Conservation (phyloP, 2,113 vertebrate species). For the Odontesthes bonariensis region DNA sequence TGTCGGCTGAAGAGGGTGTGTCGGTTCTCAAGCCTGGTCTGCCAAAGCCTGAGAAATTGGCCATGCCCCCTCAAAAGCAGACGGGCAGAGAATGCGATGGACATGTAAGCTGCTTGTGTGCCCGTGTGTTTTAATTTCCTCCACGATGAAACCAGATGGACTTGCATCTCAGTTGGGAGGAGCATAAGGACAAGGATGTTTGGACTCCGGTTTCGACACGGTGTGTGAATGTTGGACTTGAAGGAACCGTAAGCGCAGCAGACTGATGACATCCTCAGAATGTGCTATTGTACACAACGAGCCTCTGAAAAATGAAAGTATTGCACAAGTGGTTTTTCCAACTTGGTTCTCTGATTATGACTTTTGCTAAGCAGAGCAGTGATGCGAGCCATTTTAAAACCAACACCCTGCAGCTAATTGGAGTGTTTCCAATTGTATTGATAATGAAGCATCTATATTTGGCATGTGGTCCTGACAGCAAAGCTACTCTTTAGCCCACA, state of each 20-base stretch:
- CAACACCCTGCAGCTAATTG: too few species aligned
- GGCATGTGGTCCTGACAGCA: neutral
- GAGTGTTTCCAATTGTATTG: neutral
- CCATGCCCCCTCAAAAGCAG: constrained; percentile 12
- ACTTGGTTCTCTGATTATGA: too few species aligned
- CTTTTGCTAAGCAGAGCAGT: too few species aligned
- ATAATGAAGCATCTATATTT: neutral
- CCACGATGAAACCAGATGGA: constrained; percentile 13
- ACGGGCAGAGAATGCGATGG: neutral
- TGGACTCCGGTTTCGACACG: neutral
- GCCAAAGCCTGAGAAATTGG: constrained; percentile 24
- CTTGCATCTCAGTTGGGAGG: neutral
- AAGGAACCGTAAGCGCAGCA: neutral
- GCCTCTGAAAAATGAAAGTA: too few species aligned
- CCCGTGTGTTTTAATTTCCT: constrained; percentile 25
- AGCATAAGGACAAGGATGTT: constrained; percentile 5
- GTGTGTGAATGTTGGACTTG: constrained; percentile 21
- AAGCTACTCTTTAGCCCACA: neutral
- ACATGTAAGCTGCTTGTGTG: constrained; percentile 5
- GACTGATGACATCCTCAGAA: neutral
- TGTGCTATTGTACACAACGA: too few species aligned
- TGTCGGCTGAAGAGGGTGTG: constrained; percentile 59
- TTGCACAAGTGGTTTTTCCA: too few species aligned
- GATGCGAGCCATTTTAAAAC: neutral
- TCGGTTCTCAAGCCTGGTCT: constrained; percentile 50